Base-by-base conservation (phyloP, 2,888 invertebrate species). In the Latrodectus hesperus region DNA sequence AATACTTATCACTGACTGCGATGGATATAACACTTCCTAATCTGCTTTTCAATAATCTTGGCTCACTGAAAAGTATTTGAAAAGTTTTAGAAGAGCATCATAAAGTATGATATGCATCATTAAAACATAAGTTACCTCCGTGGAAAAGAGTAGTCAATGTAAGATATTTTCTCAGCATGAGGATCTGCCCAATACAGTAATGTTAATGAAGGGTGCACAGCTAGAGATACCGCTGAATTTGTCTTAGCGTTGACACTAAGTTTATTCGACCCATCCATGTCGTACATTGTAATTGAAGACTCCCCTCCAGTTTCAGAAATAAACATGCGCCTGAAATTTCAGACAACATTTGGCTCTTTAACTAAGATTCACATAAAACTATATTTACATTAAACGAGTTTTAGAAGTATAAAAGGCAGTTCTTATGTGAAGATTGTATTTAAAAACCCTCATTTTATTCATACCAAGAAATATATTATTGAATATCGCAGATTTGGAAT, bases 201-300 rank as follows among this genome's bases (percentile, higher is more conserved):
- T 14, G 89, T 87, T 10, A 71, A 38, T 9, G 65, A 22, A 9
- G 79, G 80, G 76, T 90, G 88, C 0, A 89, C 65, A 38, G 89
- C 74, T 17, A 90, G 55, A 9, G 89, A 70, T 0, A 73, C 17
- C 9, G 73, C 65, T 0, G 78, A 74, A 14, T 86, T 74, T 9
- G 90, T 89, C 16, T 80, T 26, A 4, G 81, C 88, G 8, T 77
- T 12, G 5, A 81, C 64, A 26, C 68, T 68, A 0, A 90, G 9
- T 12, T 93, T 91, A 16, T 93, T 94, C 0, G 93, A 92, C 0
- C 96, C 96, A 90, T 95, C 95, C 92, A 96, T 94, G 0, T 94
- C 93, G 87, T 96, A 93, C 85, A 94, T 94, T 91, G 96, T 95
- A 53, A 97, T 95, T 89, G 91, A 74, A 52, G 90, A 89, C 9